A percentile compares a stretch with the other conserved stretches of the same genome.
phyloP scores from a whole-genome alignment of 2,888 invertebrate species.

The Chymomyza caudatula region DNA sequence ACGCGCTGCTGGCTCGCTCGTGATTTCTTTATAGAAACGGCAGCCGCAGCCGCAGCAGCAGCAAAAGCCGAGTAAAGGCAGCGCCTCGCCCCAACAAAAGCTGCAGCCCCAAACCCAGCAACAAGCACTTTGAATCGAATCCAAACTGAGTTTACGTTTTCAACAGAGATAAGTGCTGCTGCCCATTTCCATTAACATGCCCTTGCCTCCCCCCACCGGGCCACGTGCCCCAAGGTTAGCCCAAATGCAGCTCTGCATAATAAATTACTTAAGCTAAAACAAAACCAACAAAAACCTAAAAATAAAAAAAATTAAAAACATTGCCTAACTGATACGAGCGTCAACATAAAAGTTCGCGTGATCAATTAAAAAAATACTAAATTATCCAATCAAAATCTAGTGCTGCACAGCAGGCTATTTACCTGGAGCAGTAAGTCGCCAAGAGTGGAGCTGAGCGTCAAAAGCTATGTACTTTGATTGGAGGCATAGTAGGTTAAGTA shows the following conservation, averaged over 20 bases:
- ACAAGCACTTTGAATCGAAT: neutral
- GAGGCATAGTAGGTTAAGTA: neutral
- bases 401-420: neutral
- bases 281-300: neutral
- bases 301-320: neutral
- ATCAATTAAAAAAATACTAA: neutral
- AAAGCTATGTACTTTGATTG: neutral
- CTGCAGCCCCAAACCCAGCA: no score
- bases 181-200: neutral
- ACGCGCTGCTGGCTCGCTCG: slow-evolving; percentile 43
- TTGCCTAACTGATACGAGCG: slow-evolving; percentile 1
- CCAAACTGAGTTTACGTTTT: slow-evolving; percentile 13
- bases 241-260: neutral
- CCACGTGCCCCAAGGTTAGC: neutral
- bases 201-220: neutral
- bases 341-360: slow-evolving; percentile 13
- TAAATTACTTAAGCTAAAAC: neutral
- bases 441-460: neutral
- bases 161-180: neutral
- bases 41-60: no score
- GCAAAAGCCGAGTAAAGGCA: neutral
- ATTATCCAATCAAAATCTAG: neutral
- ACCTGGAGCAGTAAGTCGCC: neutral
- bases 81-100: no score
- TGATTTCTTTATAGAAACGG: slow-evolving; percentile 52